Conservation (phyloP, 2,888 invertebrate species). For the Cheilosia pagana region DNA sequence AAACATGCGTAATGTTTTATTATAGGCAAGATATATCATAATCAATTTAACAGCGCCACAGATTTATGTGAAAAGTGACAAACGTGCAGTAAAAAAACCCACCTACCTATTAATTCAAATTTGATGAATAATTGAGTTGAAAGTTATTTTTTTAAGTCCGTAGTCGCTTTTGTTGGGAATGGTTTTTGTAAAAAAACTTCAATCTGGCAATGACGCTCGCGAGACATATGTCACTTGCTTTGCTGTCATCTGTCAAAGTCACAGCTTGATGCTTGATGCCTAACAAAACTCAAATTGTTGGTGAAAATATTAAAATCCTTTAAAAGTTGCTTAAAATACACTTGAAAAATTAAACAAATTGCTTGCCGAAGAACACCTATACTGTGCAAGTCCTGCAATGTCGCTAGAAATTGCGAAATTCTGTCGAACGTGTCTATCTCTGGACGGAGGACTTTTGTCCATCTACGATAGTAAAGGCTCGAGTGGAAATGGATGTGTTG, state of each 20-base stretch:
- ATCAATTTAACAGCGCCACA: no score
- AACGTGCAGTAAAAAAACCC: no score
- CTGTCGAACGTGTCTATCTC: conserved; percentile 81
- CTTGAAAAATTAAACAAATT: background rate
- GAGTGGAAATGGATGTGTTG: conserved; percentile 77
- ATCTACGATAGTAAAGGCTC: conserved; percentile 79
- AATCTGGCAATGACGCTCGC: background rate
- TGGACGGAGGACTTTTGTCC: conserved; percentile 80
- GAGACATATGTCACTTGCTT: conserved; percentile 8
- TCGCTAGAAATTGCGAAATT: conserved; percentile 80
- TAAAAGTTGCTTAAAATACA: background rate
- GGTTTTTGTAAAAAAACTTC: no score
- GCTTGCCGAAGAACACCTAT: no score
- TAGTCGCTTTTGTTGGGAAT: no score
- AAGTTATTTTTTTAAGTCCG: no score
- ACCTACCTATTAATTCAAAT: no score
- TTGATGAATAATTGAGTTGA: no score
- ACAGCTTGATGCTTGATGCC: conserved; percentile 23
- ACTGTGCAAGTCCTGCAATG: conserved; percentile 20
- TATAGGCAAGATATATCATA: no score
- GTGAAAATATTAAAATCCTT: background rate
- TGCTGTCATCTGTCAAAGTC: background rate
- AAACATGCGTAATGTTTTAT: no score
- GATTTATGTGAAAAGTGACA: no score
- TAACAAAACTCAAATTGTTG: conserved; percentile 3